These are phyloP conservation scores for Saccopteryx leptura DNA, from an alignment of 2,113 vertebrate species.

Conservation along the genomic window DNA sequence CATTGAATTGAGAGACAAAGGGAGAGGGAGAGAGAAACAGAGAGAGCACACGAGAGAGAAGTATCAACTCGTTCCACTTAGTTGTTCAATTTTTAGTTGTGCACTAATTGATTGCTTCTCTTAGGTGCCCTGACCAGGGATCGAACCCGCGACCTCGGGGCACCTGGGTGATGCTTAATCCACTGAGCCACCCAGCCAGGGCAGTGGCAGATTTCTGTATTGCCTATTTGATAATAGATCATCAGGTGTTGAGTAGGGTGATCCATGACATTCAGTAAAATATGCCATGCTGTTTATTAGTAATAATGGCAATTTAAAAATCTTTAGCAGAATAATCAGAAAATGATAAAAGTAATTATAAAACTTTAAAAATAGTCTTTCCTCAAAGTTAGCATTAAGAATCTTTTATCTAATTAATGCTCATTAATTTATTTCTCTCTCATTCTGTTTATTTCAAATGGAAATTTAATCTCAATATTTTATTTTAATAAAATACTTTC, in stretches of 20 bases:
- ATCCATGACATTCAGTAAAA: conserved; percentile 13
- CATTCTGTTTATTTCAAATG: neutral
- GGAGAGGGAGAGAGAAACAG: too few species aligned
- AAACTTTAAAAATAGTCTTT: conserved; percentile 6
- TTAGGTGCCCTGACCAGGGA: too few species aligned
- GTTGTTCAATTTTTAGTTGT: too few species aligned
- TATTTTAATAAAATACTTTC: neutral
- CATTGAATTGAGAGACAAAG: too few species aligned
- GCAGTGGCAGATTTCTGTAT: neutral
- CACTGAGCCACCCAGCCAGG: too few species aligned
- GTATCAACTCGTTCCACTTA: too few species aligned
- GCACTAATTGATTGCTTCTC: too few species aligned
- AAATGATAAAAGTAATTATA: conserved; percentile 35
- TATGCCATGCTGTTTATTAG: neutral
- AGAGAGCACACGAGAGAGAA: too few species aligned
- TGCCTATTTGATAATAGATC: conserved; percentile 34
- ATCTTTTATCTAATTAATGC: conserved; percentile 13
- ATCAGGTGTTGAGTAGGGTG: neutral
- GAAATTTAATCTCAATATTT: neutral
- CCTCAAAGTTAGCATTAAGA: neutral
- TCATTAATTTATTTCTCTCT: conserved; percentile 48
- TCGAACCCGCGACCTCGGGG: too few species aligned
- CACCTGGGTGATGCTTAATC: too few species aligned
- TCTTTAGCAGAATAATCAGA: conserved; percentile 25
- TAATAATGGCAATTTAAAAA: neutral